phyloP scores from a whole-genome alignment of 1,140 invertebrate species.

The Lucilia cuprina region DNA sequence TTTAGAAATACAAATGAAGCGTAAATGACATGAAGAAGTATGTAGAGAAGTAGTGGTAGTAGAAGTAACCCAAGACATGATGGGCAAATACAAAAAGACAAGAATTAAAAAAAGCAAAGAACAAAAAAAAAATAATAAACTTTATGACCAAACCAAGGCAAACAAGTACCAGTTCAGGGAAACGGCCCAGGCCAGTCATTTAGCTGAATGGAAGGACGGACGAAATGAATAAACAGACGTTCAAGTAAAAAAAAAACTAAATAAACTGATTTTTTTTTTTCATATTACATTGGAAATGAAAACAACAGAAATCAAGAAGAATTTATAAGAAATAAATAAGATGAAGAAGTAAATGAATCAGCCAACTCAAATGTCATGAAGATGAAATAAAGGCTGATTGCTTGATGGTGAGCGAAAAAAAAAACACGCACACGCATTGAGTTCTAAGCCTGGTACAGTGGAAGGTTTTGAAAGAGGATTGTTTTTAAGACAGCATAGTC shows the following conservation, averaged over 20 bases:
- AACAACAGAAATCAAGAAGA: neutral
- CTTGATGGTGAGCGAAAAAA: too few relatives aligned
- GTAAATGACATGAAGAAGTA: slow-evolving; percentile 13
- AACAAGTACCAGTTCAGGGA: slow-evolving; percentile 20
- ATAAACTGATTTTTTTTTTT: neutral
- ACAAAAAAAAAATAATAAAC: neutral
- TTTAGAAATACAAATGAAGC: neutral
- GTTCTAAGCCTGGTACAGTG: too few relatives aligned
- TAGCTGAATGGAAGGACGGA: neutral
- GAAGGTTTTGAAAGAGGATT: too few relatives aligned
- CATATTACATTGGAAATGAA: neutral
- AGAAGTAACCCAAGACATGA: neutral
- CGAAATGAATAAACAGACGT: neutral
- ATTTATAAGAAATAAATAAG: neutral
- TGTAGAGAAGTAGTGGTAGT: neutral
- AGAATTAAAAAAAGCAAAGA: neutral
- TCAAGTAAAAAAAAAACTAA: neutral
- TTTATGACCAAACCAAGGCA: slow-evolving; percentile 26
- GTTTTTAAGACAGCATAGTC: too few relatives aligned
- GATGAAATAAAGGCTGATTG: neutral
- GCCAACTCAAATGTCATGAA: slow-evolving; percentile 2
- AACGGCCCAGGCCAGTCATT: neutral
- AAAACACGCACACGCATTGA: too few relatives aligned
- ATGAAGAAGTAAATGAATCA: neutral
- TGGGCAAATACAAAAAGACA: neutral